These are phyloP conservation scores for Diadumene lineata DNA, from an alignment of 92 coral and sea anemone genomes.

Conservation along the genomic window DNA sequence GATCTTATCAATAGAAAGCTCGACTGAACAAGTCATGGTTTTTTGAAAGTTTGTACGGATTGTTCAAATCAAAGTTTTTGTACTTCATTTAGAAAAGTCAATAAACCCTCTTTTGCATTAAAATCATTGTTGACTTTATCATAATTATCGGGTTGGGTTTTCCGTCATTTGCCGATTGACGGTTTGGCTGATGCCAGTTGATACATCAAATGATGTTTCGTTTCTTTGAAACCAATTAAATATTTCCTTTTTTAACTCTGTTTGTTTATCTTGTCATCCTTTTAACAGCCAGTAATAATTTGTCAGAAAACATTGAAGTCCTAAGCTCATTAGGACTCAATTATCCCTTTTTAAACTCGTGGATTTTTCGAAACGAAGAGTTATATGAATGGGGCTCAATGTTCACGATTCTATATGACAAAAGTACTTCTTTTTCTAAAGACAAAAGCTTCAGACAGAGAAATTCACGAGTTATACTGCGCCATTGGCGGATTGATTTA, in stretches of 20 bases:
- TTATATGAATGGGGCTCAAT: no score
- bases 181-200: no score
- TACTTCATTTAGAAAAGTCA: background rate
- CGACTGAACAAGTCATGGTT: no score
- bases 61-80: background rate
- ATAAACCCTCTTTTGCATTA: no score
- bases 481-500: no score
- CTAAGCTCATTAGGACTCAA: background rate
- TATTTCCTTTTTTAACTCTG: background rate
- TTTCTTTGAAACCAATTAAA: background rate
- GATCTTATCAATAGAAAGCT: no score
- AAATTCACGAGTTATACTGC: no score
- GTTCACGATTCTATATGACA: no score
- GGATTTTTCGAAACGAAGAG: no score
- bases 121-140: background rate
- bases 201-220: background rate
- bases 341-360: no score
- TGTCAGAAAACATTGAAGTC: background rate
- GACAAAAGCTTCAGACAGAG: no score
- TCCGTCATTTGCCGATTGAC: background rate
- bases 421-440: no score
- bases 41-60: background rate
- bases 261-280: background rate
- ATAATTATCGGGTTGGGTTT: background rate
- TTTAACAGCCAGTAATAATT: background rate